Evolutionary conservation across 2,113 vertebrate species (phyloP).

Genomic region (Oplegnathus fasciatus): DNA sequence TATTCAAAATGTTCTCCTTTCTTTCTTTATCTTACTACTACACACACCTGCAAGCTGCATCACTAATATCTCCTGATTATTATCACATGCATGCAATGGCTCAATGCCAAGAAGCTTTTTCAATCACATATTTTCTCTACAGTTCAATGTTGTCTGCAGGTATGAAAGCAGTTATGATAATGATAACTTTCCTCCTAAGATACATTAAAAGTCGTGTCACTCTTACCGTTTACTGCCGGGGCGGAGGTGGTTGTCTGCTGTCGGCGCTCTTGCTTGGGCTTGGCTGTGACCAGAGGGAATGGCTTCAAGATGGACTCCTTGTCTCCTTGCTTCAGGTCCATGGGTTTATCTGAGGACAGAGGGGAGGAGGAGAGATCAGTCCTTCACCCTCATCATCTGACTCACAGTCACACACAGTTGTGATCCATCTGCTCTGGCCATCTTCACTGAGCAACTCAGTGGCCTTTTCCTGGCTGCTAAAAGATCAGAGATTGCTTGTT

Average conservation of each 20-base stretch:
- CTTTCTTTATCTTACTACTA: not conserved
- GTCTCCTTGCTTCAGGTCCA: slow-evolving; percentile 75
- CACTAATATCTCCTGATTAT: not conserved
- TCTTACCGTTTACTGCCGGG: slow-evolving; percentile 74
- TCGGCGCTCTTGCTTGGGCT: slow-evolving; percentile 76
- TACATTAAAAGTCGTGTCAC: slow-evolving; percentile 4
- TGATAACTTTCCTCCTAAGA: not conserved
- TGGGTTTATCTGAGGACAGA: slow-evolving; percentile 79
- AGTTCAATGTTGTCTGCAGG: not conserved
- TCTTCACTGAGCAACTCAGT: slow-evolving; percentile 62
- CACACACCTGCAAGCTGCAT: slow-evolving; percentile 25
- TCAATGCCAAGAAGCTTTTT: not conserved
- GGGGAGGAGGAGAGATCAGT: slow-evolving; percentile 62
- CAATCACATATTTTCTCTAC: not conserved
- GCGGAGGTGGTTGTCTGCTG: slow-evolving; percentile 69
- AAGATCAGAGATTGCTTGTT: slow-evolving; percentile 58
- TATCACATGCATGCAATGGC: not conserved
- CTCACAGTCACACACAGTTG: slow-evolving; percentile 72
- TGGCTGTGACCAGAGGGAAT: slow-evolving; percentile 74
- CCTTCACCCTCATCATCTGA: slow-evolving; percentile 68
- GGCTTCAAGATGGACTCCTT: slow-evolving; percentile 78
- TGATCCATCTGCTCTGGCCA: slow-evolving; percentile 79
- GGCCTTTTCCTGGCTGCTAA: slow-evolving; percentile 65
- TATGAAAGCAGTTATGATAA: not conserved
- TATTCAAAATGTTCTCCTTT: slow-evolving; percentile 18